Evolutionary conservation across 2,797 vertebrate genomes (phyloP).

Genomic region (Leptatherina wallacei): DNA sequence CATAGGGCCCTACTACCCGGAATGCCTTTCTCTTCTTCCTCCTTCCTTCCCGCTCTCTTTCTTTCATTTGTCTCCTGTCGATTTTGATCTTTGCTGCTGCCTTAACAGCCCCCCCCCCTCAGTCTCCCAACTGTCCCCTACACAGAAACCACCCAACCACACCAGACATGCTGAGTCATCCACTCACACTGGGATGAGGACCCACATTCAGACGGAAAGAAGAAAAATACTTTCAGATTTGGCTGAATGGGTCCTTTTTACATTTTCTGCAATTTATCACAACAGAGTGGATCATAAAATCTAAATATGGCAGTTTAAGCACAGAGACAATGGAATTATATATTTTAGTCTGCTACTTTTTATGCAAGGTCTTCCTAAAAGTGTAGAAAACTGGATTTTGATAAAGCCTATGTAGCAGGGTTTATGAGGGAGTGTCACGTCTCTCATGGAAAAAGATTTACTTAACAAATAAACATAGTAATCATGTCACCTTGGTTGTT

Average conservation of each 20-base stretch:
- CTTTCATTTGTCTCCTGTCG: conserved; percentile 46
- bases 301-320: conserved; percentile 2
- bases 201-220: conserved; percentile 34
- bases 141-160: conserved; percentile 58
- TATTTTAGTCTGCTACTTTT: conserved; percentile 1
- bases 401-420: not conserved
- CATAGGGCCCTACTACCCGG: conserved; percentile 56
- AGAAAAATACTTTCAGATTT: conserved; percentile 11
- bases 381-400: conserved; percentile 11
- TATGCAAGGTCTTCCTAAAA: conserved; percentile 4
- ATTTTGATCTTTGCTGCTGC: conserved; percentile 44
- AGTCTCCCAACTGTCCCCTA: conserved; percentile 34
- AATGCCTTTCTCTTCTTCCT: conserved; percentile 13
- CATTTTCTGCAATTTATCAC: conserved; percentile 26
- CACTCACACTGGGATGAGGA: conserved; percentile 42
- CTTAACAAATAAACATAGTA: conserved; percentile 62
- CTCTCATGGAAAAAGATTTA: conserved; percentile 50
- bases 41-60: conserved; percentile 33
- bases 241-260: not conserved
- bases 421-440: conserved; percentile 14
- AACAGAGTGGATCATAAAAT: conserved; percentile 7
- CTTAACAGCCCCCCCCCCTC: conserved; percentile 25
- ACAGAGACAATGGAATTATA: not conserved
- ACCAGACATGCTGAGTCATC: conserved; percentile 66
- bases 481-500: conserved; percentile 55